Percentiles rank a stretch among this genome's conserved stretches.
These are phyloP conservation scores for Nomada fucata DNA, from an alignment of 2,888 invertebrate species.

Conservation along the genomic window DNA sequence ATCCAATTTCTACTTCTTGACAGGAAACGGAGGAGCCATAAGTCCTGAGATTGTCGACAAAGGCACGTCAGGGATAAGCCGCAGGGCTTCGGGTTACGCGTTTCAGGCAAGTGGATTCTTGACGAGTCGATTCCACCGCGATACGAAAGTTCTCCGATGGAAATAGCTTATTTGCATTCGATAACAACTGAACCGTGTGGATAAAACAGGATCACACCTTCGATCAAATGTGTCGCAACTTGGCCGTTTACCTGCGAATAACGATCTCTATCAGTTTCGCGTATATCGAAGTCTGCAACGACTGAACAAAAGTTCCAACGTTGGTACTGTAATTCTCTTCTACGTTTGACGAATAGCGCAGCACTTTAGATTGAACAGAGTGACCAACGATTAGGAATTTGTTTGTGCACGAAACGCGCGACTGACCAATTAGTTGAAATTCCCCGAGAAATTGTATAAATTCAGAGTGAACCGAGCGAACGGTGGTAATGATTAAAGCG, in stretches of 20 bases:
- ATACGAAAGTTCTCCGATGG: constrained; percentile 52
- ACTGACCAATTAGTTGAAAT: too few species aligned
- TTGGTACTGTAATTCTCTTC: too few species aligned
- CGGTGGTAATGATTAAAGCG: background rate
- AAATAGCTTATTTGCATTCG: constrained; percentile 65
- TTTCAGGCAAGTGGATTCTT: constrained; percentile 54
- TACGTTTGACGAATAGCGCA: too few species aligned
- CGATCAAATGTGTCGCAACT: constrained; percentile 6
- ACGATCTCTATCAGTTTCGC: background rate
- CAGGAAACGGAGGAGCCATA: constrained; percentile 15
- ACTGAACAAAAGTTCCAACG: background rate
- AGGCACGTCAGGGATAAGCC: constrained; percentile 51
- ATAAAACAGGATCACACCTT: constrained; percentile 36
- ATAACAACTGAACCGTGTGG: constrained; percentile 47
- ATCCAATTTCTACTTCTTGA: constrained; percentile 23
- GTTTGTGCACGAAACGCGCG: too few species aligned
- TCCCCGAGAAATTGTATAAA: too few species aligned
- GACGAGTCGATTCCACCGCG: constrained; percentile 47
- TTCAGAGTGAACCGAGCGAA: background rate
- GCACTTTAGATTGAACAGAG: too few species aligned
- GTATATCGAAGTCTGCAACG: background rate
- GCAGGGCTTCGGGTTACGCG: constrained; percentile 46
- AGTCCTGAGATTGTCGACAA: constrained; percentile 55
- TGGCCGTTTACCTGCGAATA: background rate
- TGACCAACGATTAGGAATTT: too few species aligned